A percentile compares a stretch with the other conserved stretches of the same genome.
These are phyloP conservation scores for Halocynthia aurantium DNA, from an alignment of 23 tunicate genomes.

Conservation along the genomic window DNA sequence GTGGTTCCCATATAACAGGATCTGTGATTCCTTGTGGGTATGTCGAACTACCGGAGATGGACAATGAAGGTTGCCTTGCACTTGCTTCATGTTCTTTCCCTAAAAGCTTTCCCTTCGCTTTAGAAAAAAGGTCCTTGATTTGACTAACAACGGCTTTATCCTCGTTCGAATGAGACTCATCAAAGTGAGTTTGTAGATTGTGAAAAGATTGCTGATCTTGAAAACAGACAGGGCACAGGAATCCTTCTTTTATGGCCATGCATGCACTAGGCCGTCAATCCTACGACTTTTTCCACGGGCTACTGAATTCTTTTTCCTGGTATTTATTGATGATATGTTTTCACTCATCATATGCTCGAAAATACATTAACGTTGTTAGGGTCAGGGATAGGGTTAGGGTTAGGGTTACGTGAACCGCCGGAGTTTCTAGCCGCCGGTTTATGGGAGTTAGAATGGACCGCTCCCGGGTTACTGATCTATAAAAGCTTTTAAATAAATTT, in stretches of 20 bases:
- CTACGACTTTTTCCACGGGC: too few species aligned
- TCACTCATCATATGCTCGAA: too few species aligned
- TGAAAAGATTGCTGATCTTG: constrained; percentile 67
- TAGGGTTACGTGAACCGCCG: too few species aligned
- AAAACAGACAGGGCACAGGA: constrained; percentile 79
- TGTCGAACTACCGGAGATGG: background rate
- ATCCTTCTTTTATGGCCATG: constrained; percentile 30
- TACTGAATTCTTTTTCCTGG: too few species aligned
- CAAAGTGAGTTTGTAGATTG: constrained; percentile 77
- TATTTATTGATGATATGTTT: too few species aligned
- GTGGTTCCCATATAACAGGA: constrained; percentile 55
- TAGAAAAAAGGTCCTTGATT: constrained; percentile 43
- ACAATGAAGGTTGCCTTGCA: background rate
- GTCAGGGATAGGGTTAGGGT: too few species aligned
- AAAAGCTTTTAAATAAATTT: too few species aligned
- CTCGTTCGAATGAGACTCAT: constrained; percentile 56
- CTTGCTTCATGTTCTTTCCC: constrained; percentile 16
- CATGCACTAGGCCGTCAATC: too few species aligned
- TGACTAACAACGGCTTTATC: constrained; percentile 70
- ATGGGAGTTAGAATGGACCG: too few species aligned
- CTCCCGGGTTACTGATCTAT: too few species aligned
- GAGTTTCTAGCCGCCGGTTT: too few species aligned
- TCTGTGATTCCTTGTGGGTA: background rate
- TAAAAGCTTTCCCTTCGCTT: constrained; percentile 30
- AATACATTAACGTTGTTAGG: too few species aligned